Evolutionary conservation across 2,888 invertebrate species (phyloP).

Genomic region (Pedicia rivosa): DNA sequence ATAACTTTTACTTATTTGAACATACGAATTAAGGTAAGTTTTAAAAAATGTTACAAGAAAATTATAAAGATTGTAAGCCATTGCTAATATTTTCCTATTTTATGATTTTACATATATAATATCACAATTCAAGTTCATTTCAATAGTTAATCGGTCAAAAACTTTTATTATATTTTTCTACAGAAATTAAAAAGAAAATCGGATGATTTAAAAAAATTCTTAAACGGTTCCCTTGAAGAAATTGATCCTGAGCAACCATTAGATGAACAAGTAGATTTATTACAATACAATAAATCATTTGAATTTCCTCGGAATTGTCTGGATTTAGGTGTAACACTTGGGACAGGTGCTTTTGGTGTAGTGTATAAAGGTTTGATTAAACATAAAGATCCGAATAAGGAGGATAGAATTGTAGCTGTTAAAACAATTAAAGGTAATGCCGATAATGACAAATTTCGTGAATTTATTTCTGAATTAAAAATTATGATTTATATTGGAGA

Average conservation of each 20-base stretch:
- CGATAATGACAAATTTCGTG: slow-evolving; percentile 60
- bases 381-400: slow-evolving; percentile 59
- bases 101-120: slow-evolving; percentile 20
- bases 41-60: slow-evolving; percentile 20
- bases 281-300: slow-evolving; percentile 80
- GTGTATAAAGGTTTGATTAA: slow-evolving; percentile 80
- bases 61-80: slow-evolving; percentile 18
- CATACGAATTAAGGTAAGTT: slow-evolving; percentile 21
- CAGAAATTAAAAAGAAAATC: slow-evolving; percentile 46
- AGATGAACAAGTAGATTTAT: slow-evolving; percentile 84
- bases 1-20: no score
- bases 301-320: slow-evolving; percentile 80
- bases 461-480: slow-evolving; percentile 82
- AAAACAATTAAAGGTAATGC: slow-evolving; percentile 88
- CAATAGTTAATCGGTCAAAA: slow-evolving; percentile 10
- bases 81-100: slow-evolving; percentile 23
- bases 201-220: slow-evolving; percentile 60
- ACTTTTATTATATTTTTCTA: slow-evolving; percentile 6
- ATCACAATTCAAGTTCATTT: slow-evolving; percentile 1
- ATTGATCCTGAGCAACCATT: slow-evolving; percentile 79
- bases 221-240: slow-evolving; percentile 59
- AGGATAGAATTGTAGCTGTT: slow-evolving; percentile 72
- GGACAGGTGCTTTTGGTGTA: slow-evolving; percentile 89
- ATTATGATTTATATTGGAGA: slow-evolving; percentile 91
- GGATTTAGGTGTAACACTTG: slow-evolving; percentile 56